A percentile compares a stretch with the other conserved stretches of the same genome.
phyloP scores from a whole-genome alignment of 2,888 invertebrate species.

The Crioceris asparagi region DNA sequence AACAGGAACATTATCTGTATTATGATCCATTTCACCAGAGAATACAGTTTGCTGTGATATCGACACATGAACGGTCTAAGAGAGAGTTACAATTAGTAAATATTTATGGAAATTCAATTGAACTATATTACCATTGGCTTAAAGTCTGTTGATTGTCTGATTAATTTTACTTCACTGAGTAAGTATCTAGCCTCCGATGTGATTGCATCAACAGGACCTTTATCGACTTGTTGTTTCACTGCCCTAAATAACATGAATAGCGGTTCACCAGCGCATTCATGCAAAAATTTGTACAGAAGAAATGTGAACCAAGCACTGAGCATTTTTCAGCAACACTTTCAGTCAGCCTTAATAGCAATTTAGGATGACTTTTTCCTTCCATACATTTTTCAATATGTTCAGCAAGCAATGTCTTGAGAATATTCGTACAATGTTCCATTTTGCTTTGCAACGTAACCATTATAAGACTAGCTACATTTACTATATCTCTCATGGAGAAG shows the following conservation, averaged over 20 bases:
- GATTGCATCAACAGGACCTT: constrained; percentile 96
- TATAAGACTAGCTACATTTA: constrained; percentile 96
- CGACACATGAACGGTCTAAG: constrained; percentile 77
- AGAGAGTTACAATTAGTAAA: constrained; percentile 16
- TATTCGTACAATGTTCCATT: constrained; percentile 99
- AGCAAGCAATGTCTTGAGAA: constrained; percentile 89
- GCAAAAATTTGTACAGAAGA: constrained; percentile 91
- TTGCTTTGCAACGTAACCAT: constrained; percentile 98
- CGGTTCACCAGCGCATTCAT: constrained; percentile 97
- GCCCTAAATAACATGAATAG: constrained; percentile 96
- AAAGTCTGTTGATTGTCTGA: constrained; percentile 96
- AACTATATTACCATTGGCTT: constrained; percentile 58
- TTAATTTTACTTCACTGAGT: constrained; percentile 96
- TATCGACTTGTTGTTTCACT: constrained; percentile 98
- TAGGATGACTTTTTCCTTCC: constrained; percentile 95
- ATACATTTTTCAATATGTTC: constrained; percentile 98
- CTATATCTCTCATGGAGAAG: constrained; percentile 49
- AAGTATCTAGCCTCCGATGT: constrained; percentile 98
- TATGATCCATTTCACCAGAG: constrained; percentile 74
- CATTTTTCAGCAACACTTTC: constrained; percentile 99
- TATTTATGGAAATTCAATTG: not conserved
- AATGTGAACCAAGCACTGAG: constrained; percentile 99
- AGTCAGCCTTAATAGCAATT: constrained; percentile 81
- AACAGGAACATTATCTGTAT: constrained; percentile 86
- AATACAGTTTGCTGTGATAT: constrained; percentile 89